A percentile compares a stretch with the other conserved stretches of the same genome.
Evolutionary conservation across 2,888 invertebrate genomes (phyloP).

Genomic region (Furcula furcula): DNA sequence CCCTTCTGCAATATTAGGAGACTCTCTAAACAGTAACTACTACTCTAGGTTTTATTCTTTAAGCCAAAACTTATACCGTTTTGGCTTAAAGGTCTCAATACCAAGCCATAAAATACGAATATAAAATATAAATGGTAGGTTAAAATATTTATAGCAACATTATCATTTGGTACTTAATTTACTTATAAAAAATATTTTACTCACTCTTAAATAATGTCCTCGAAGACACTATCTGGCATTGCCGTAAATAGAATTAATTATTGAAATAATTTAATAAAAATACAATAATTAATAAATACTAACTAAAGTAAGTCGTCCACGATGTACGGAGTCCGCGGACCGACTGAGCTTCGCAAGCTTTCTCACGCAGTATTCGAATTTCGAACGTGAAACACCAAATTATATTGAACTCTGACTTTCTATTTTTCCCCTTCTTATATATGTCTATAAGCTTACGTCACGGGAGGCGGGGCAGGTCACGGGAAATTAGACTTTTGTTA

Average conservation of each 20-base stretch:
- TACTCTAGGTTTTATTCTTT: no score
- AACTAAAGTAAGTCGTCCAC: constrained; percentile 27
- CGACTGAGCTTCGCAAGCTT: constrained; percentile 36
- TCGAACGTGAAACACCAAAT: constrained; percentile 44
- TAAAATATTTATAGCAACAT: no score
- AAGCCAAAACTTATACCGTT: no score
- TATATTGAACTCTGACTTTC: constrained; percentile 46
- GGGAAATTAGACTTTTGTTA: constrained; percentile 40
- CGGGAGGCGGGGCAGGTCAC: constrained; percentile 38
- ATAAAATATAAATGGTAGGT: no score
- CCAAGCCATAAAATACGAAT: no score
- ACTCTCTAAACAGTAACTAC: no score
- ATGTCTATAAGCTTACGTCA: constrained; percentile 25
- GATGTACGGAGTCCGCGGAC: constrained; percentile 33
- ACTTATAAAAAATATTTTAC: no score
- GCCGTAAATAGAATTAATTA: constrained; percentile 18
- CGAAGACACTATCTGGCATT: constrained; percentile 36
- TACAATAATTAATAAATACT: constrained; percentile 12
- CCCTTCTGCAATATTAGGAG: no score
- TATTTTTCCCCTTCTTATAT: constrained; percentile 41
- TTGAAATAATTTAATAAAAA: constrained; percentile 12
- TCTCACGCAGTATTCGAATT: constrained; percentile 23
- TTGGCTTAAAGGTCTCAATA: no score
- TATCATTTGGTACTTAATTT: no score
- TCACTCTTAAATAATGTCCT: constrained; percentile 20